Evolutionary conservation across 2,888 invertebrate species (phyloP).

Genomic region (Pseudanteris insignis): DNA sequence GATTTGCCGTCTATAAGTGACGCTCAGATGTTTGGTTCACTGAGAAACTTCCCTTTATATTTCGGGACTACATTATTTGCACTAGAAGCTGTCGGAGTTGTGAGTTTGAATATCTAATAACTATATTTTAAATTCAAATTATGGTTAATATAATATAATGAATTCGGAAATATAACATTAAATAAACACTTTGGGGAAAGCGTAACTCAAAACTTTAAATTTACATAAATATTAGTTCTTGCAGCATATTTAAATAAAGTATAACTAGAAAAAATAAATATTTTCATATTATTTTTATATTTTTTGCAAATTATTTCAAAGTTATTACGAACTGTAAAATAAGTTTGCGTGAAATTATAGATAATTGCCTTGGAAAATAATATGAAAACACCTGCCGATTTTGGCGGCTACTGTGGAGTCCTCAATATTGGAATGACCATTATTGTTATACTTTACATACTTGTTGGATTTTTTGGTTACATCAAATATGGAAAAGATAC

Average conservation of each 20-base stretch:
- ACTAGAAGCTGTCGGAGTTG: conserved; percentile 83
- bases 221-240: too few relatives aligned
- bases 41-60: conserved; percentile 76
- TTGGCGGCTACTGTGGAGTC: conserved; percentile 80
- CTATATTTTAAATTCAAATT: too few relatives aligned
- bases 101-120: too few relatives aligned
- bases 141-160: too few relatives aligned
- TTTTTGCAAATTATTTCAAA: too few relatives aligned
- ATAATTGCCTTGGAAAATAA: conserved; percentile 90
- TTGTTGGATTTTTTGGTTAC: conserved; percentile 86
- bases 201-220: too few relatives aligned
- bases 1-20: conserved; percentile 70
- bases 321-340: too few relatives aligned
- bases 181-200: too few relatives aligned
- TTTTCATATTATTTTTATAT: too few relatives aligned
- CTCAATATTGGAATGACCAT: conserved; percentile 83
- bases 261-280: too few relatives aligned
- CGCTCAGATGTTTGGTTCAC: conserved; percentile 68
- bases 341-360: conserved; percentile 68
- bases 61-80: conserved; percentile 93
- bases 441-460: conserved; percentile 79
- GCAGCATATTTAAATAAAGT: too few relatives aligned
- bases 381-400: conserved; percentile 84
- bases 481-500: conserved; percentile 78
- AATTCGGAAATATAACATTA: too few relatives aligned